Conservation (phyloP, 2,797 vertebrate species). For the Chiropotes sagulatus region DNA sequence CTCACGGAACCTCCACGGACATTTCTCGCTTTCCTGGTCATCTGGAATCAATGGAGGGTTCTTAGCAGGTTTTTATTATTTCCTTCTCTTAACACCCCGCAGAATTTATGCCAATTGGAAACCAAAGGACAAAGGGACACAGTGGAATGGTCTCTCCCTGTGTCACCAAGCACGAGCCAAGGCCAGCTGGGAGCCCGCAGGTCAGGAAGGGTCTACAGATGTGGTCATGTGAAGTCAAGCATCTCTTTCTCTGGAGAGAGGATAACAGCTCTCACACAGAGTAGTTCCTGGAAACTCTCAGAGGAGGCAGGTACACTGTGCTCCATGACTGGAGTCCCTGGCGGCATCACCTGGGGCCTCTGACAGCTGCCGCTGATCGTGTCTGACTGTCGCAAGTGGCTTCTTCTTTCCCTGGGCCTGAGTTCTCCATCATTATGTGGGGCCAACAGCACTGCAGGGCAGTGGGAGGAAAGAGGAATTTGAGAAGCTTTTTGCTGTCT, state of each 20-base stretch:
- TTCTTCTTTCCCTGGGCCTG: too few relatives aligned
- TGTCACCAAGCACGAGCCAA: accelerated
- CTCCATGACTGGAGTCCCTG: neutral
- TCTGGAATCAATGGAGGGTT: neutral
- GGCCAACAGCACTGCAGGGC: neutral
- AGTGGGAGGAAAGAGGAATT: too few relatives aligned
- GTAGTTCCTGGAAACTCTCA: accelerated
- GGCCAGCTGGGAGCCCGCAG: accelerated
- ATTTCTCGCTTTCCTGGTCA: neutral
- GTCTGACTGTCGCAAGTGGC: neutral
- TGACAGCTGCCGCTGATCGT: accelerated
- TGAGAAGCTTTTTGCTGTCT: neutral
- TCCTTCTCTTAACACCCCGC: neutral
- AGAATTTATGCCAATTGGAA: neutral
- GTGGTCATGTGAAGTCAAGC: accelerated
- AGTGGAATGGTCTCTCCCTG: neutral
- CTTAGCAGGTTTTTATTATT: neutral
- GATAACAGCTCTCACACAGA: accelerated
- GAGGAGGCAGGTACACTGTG: neutral
- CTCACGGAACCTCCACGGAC: neutral
- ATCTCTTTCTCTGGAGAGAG: too few relatives aligned
- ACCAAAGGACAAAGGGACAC: neutral
- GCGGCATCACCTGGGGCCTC: too few relatives aligned
- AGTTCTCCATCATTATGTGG: neutral
- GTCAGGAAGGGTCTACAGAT: neutral